Percentiles rank a stretch among this genome's conserved stretches.
Evolutionary conservation across 2,888 invertebrate species (phyloP).

Genomic region (Calameuta filiformis): DNA sequence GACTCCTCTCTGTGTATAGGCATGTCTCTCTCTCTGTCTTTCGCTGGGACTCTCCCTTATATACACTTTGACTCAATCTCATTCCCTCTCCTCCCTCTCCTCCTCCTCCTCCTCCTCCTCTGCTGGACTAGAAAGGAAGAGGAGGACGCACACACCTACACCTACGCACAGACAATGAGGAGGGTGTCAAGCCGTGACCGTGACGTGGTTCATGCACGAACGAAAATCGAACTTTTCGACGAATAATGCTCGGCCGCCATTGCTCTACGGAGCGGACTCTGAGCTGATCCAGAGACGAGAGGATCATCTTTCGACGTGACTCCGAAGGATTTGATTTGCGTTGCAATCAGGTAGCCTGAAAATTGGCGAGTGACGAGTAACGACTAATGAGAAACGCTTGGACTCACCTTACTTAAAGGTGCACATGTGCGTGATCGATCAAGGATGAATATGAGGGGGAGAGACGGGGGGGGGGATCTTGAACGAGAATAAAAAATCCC

Average conservation of each 20-base stretch:
- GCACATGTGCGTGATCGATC: too few species aligned
- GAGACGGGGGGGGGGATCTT: background rate
- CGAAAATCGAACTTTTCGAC: conserved; percentile 24
- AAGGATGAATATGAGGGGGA: background rate
- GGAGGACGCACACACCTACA: too few species aligned
- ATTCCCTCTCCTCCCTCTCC: background rate
- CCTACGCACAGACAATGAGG: conserved; percentile 4
- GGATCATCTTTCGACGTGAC: too few species aligned
- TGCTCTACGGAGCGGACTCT: too few species aligned
- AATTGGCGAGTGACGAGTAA: too few species aligned
- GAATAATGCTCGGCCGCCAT: background rate
- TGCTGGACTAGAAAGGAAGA: background rate
- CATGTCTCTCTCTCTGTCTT: background rate
- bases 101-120: background rate
- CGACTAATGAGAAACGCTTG: too few species aligned
- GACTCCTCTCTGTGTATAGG: background rate
- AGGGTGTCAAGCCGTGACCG: conserved; percentile 36
- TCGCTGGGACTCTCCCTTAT: background rate
- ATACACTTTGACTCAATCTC: background rate
- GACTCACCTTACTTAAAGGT: too few species aligned
- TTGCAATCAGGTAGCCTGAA: too few species aligned
- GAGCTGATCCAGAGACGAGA: too few species aligned
- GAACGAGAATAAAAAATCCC: too few species aligned
- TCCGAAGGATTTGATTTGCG: too few species aligned
- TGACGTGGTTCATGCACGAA: conserved; percentile 28